These are phyloP conservation scores for Dinoponera quadriceps DNA, from an alignment of 1,140 invertebrate genomes.

Conservation along the genomic window DNA sequence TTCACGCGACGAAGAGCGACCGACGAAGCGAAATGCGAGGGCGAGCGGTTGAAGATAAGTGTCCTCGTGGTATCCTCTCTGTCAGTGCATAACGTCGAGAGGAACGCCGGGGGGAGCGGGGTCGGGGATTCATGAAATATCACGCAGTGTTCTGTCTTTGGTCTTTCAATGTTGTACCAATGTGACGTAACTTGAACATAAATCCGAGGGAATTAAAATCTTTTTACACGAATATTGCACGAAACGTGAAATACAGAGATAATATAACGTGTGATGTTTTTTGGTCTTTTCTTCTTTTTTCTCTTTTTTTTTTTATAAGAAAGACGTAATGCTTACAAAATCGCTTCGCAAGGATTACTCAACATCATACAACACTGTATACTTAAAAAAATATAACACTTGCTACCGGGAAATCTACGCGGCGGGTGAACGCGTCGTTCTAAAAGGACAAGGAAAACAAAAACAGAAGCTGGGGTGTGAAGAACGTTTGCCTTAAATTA, in stretches of 20 bases:
- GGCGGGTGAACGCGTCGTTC: background rate
- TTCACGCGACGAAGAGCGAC: background rate
- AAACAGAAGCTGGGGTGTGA: background rate
- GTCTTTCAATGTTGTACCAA: conserved; percentile 23
- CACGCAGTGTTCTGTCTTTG: background rate
- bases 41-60: background rate
- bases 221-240: conserved; percentile 9
- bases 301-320: background rate
- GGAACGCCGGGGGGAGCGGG: background rate
- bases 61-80: no score
- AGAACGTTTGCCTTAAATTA: background rate
- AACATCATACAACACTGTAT: background rate
- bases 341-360: conserved; percentile 19
- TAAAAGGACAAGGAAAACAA: background rate
- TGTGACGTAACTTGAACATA: background rate
- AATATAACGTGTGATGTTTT: conserved; percentile 10
- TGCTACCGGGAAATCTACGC: background rate
- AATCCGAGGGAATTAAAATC: conserved; percentile 4
- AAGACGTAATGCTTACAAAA: background rate
- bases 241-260: background rate
- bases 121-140: background rate
- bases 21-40: background rate
- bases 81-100: background rate
- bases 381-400: background rate
- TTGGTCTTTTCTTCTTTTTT: background rate